Evolutionary conservation across 1,140 invertebrate genomes (phyloP).

Genomic region (Drosophila kurseongensis): DNA sequence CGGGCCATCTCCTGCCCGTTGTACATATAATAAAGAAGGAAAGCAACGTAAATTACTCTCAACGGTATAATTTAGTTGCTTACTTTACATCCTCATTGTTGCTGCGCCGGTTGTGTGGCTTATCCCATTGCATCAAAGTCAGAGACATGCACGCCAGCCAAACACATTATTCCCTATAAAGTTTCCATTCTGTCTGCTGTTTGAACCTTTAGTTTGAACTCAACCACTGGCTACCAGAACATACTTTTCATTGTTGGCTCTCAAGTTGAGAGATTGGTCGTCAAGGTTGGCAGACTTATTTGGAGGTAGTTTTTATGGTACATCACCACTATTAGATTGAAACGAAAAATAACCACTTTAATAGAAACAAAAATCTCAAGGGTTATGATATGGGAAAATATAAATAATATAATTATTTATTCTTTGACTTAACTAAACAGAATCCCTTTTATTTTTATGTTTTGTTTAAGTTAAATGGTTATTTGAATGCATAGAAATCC

Average conservation of each 20-base stretch:
- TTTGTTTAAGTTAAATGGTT: too few relatives aligned
- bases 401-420: too few relatives aligned
- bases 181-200: conserved; percentile 12
- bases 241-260: conserved; percentile 1
- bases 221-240: background rate
- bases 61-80: conserved; percentile 76
- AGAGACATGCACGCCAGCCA: conserved; percentile 13
- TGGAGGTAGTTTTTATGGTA: background rate
- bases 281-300: conserved; percentile 1
- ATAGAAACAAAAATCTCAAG: too few relatives aligned
- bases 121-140: conserved; percentile 59
- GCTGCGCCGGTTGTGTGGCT: conserved; percentile 20
- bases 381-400: too few relatives aligned
- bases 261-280: conserved; percentile 1
- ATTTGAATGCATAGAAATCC: too few relatives aligned
- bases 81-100: conserved; percentile 43
- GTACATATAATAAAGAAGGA: conserved; percentile 72
- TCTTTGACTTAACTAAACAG: too few relatives aligned
- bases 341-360: too few relatives aligned
- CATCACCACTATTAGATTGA: too few relatives aligned
- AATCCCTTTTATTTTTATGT: too few relatives aligned
- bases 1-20: conserved; percentile 19
- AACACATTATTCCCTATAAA: conserved; percentile 10
- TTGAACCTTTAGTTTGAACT: conserved; percentile 8
- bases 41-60: conserved; percentile 80